Evolutionary conservation across 2,888 invertebrate genomes (phyloP).

Genomic region (Polydrusus tereticollis): DNA sequence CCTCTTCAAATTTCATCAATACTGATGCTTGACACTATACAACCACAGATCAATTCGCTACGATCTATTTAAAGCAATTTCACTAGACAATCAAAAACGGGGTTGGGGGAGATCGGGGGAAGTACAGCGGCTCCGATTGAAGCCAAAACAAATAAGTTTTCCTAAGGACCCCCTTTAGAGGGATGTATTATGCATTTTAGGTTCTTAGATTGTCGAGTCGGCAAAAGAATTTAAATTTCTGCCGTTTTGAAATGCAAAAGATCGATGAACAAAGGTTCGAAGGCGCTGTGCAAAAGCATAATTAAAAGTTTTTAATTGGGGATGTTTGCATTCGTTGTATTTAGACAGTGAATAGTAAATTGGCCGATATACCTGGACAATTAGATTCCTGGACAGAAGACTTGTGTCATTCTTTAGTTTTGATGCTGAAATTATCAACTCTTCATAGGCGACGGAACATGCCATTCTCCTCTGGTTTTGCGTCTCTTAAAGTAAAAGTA

Average conservation of each 20-base stretch:
- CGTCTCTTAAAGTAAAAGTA: too few relatives aligned
- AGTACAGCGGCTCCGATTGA: conserved; percentile 55
- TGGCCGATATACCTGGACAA: too few relatives aligned
- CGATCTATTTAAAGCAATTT: conserved; percentile 64
- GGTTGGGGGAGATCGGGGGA: conserved; percentile 52
- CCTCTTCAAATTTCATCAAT: not conserved
- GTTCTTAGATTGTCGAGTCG: conserved; percentile 18
- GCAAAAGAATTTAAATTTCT: conserved; percentile 34
- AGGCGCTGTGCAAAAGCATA: conserved; percentile 1
- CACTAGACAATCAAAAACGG: conserved; percentile 63
- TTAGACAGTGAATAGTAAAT: too few relatives aligned
- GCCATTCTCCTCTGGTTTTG: too few relatives aligned
- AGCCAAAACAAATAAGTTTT: conserved; percentile 39
- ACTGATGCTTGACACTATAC: not conserved
- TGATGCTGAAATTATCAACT: too few relatives aligned
- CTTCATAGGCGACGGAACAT: too few relatives aligned
- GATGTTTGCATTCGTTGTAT: too few relatives aligned
- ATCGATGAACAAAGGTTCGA: conserved; percentile 12
- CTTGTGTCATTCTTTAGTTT: too few relatives aligned
- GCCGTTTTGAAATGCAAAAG: conserved; percentile 18
- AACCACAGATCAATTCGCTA: not conserved
- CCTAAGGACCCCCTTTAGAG: conserved; percentile 28
- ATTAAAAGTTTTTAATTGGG: conserved; percentile 8
- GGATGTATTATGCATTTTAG: conserved; percentile 38
- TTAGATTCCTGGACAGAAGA: too few relatives aligned